Evolutionary conservation across 2,113 vertebrate species (phyloP), one percentile per base, ranked within the genome.

Genomic region (Oenanthe melanoleuca): DNA sequence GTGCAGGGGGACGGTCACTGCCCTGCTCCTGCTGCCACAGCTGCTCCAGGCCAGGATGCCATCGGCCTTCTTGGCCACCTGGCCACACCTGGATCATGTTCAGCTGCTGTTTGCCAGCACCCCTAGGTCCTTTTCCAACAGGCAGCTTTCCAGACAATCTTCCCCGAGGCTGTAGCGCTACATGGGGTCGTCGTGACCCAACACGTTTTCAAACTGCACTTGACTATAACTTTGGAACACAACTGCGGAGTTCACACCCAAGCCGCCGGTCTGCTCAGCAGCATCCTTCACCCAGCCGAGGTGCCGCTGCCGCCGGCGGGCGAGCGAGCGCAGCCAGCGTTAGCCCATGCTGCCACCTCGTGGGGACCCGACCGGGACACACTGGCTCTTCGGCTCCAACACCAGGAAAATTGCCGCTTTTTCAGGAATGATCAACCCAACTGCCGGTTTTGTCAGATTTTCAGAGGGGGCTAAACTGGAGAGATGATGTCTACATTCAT

Each of bases 281-380:
- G 59, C 26, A 11, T 0, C 55, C 50, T 37, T 7, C 57, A 4
- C 2, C 6, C 45, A 5, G 50, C 50, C 50, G 49, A 17, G 63
- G 12, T 4, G 18, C 4, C 16, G 3, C 59, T 13, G 38, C 31
- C 9, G 49, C 47, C 22, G 45, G 45, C 45, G 45, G 21, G 67
- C 47, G 67, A 4, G 59, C 59, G 59, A 14, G 80, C n/a, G 23
- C 33, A 16, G 23, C n/a, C 50, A 73, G 21, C 24, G 11, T 56
- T 82, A 63, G 59, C 28, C 49, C 85, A 83, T 34, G 95, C 94
- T 92, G 95, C 94, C 96, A 93, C 91, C 93, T 88, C 16, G 75
- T 75, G 96, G 94, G 12, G 29, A 56, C 22, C 5, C 18, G 2
- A 8, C 2, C 28, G 3, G 25, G 6, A 33, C 89, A 40, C 72